phyloP scores from a whole-genome alignment of 2,797 vertebrate species.

The Perodicticus potto region DNA sequence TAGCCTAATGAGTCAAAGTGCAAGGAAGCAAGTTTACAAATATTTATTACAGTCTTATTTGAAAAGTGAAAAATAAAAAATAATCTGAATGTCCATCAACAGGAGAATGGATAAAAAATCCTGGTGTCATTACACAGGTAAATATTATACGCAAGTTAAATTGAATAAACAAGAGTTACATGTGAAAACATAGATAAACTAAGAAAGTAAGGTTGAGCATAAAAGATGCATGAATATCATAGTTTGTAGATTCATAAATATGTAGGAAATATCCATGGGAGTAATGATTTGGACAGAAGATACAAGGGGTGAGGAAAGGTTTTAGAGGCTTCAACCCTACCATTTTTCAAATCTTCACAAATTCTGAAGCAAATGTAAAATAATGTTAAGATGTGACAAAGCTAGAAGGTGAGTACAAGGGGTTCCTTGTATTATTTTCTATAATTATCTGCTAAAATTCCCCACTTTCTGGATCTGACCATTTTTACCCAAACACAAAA shows the following conservation, averaged over 20 bases:
- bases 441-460: not conserved
- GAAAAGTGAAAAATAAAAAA: not conserved
- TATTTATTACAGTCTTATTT: not conserved
- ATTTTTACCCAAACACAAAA: slow-evolving; percentile 4
- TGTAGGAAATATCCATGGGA: not conserved
- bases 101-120: slow-evolving; percentile 22
- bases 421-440: not conserved
- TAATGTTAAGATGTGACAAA: not conserved
- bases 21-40: not conserved
- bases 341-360: not conserved
- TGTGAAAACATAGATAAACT: not conserved
- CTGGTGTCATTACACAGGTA: not conserved
- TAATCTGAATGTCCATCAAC: not conserved
- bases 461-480: slow-evolving; percentile 31
- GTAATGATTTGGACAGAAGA: not conserved
- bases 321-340: not conserved
- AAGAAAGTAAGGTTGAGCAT: not conserved
- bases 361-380: slow-evolving; percentile 3
- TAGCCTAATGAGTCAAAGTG: not conserved
- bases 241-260: not conserved
- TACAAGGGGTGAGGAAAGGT: too few relatives aligned
- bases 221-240: not conserved
- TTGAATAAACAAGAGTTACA: not conserved
- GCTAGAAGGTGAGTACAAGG: not conserved
- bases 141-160: not conserved